Evolutionary conservation across 2,797 vertebrate genomes (phyloP).

Genomic region (Micrastur ruficollis): DNA sequence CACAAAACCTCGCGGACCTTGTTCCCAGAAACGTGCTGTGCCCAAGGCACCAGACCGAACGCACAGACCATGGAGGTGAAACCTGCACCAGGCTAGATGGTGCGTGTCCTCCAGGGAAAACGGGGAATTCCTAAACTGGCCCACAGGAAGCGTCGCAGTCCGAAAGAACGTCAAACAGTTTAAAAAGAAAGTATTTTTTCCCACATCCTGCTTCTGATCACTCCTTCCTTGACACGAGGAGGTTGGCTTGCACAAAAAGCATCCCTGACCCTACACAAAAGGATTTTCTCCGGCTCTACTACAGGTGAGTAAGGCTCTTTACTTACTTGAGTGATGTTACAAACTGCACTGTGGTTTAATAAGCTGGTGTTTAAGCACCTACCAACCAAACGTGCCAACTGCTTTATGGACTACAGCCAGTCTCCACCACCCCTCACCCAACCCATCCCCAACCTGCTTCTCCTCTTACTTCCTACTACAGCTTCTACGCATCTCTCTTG

Average conservation of each 20-base stretch:
- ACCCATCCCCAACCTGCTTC: not conserved
- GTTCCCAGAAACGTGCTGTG: accelerated
- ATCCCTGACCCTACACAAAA: accelerated
- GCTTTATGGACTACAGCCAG: not conserved
- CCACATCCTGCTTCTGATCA: too few species aligned
- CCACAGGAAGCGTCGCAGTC: not conserved
- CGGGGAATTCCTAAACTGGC: accelerated
- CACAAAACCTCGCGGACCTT: too few species aligned
- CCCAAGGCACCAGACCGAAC: accelerated
- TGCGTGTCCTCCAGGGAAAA: accelerated
- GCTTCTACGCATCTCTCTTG: not conserved
- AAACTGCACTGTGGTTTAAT: not conserved
- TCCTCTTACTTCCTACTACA: not conserved
- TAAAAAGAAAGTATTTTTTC: not conserved
- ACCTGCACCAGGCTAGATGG: accelerated
- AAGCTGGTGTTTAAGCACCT: not conserved
- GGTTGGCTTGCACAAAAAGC: accelerated
- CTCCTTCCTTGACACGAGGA: not conserved
- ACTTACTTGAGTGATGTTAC: not conserved
- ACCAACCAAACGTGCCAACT: too few species aligned
- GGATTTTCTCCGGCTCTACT: not conserved
- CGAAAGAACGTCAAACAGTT: not conserved
- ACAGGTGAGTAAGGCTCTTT: not conserved
- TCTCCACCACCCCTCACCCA: not conserved
- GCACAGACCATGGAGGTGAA: accelerated